Base-by-base conservation (phyloP, 2,888 invertebrate species). In the Tenthredo distinguenda region DNA sequence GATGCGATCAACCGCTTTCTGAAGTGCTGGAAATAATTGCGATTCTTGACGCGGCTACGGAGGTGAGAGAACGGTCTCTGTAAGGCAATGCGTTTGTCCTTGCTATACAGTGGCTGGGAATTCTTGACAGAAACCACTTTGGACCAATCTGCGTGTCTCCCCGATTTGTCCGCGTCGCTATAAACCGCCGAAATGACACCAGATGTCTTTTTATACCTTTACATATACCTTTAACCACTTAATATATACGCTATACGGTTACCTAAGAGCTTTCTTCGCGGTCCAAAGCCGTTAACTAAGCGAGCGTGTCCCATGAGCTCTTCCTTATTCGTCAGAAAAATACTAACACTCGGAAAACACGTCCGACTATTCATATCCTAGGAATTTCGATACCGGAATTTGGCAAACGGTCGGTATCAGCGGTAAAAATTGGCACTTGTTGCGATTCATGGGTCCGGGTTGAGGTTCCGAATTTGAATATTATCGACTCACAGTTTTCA, bases 21-120 rank as follows among this genome's bases (percentile, higher is more conserved):
- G 34, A 83, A 83, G 47, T 83, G 50, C 37, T 83, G 83, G 65
- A 83, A 83, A 83, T 83, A 83, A 83, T 83, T 83, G 83, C 83
- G 31, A 83, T 83, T 83, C 43, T 68, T 12, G 68, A 71, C 62
- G 62, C 62, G 65, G 83, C 47, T 50, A 21, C 21, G 26, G 62
- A 34, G 81, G 81, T 81, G 62, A 58, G 58, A 79, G n/a, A 34
- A n/a, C 34, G 77, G 50, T 34, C 26, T 55, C 18, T 10, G 6
- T 68, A 31, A 15, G 15, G 47, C 18, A 50, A 50, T 21, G 31
- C 77, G 37, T 81, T 81, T 81, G 62, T 43, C 58, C 62, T 62
- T 62, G 9, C 50, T 18, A 15, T 68, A 68, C 62, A 62, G 58
- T 81, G 65, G 43, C 34, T 68, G 47, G 15, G 68, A 47, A 47